Conservation (phyloP, 2,888 invertebrate genomes). For the Molanna angustata region DNA sequence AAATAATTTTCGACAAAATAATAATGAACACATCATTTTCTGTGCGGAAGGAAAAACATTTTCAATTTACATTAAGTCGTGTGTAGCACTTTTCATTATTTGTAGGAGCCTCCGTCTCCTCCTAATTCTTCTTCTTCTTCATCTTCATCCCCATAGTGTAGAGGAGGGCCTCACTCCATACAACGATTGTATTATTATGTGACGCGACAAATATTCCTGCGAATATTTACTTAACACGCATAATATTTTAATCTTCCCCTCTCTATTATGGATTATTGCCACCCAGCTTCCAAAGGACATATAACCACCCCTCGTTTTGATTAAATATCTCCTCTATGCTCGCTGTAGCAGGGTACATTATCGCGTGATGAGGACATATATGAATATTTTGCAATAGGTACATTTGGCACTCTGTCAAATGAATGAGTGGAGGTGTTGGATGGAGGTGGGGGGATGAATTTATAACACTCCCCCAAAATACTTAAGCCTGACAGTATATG, state of each 20-base stretch:
- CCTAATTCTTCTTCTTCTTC: constrained; percentile 12
- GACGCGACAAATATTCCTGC: constrained; percentile 60
- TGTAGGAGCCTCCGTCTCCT: no score
- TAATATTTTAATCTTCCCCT: constrained; percentile 61
- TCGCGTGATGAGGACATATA: no score
- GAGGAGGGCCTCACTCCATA: constrained; percentile 31
- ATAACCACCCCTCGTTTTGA: not conserved
- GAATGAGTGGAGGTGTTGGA: constrained; percentile 30
- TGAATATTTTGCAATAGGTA: constrained; percentile 23
- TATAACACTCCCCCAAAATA: constrained; percentile 28
- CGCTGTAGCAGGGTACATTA: no score
- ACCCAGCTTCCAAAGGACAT: constrained; percentile 4
- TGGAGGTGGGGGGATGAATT: constrained; percentile 30
- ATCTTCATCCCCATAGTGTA: constrained; percentile 3
- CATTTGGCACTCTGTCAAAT: constrained; percentile 32
- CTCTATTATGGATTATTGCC: constrained; percentile 29
- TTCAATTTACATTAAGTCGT: no score
- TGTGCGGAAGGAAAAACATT: no score
- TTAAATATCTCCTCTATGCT: constrained; percentile 11
- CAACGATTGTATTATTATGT: constrained; percentile 50
- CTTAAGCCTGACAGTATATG: constrained; percentile 31
- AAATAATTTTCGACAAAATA: no score
- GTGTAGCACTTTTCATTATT: constrained; percentile 11
- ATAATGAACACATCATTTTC: no score
- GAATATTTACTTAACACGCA: constrained; percentile 61